Evolutionary conservation across 2,797 vertebrate genomes (phyloP), one percentile per base, ranked within the genome.

Genomic region (Morelia viridis): DNA sequence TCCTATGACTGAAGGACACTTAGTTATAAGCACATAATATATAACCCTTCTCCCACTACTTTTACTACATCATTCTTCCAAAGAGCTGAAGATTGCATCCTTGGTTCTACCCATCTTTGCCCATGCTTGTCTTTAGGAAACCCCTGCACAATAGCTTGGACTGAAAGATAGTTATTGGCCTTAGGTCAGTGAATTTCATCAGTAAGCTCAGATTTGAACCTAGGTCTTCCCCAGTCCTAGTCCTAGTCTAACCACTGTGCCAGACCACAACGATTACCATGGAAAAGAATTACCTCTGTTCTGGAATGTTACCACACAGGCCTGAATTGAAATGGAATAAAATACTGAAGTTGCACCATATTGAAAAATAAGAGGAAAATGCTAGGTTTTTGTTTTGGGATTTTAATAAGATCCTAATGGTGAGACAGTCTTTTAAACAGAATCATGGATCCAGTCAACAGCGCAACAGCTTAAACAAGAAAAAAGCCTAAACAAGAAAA

Each of bases 401-500:
- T 46, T 80, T 80, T 93, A 92, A 96, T 93, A 95, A 96, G 96
- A 97, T 96, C 95, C 93, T 95, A 97, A 96, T 96, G 95, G 94
- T 94, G 95, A 56, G 96, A 97, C 96, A 94, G 94, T 96, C 92
- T 90, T 96, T 97, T 97, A 98, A 97, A 97, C 96, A 97, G 97
- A 97, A 96, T 95, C 97, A 96, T 96, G 91, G 19, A 93, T 97
- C 96, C 93, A 95, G 96, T 97, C 97, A 97, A 97, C 96, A 97
- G 92, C 93, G 94, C 94, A 96, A 96, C 95, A 97, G 96, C 94
- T 96, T 96, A 97, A 93, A n/a, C n/a, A n/a, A n/a, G n/a, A n/a
- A n/a, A n/a, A n/a, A 97, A 97, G 97, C 95, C 94, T 97, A 97
- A 97, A 97, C 97, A 97, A 96, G 94, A 95, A 96, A 97, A 96